Percentiles rank a stretch among this genome's conserved stretches.
phyloP scores from a whole-genome alignment of 2,797 vertebrate species.

The Numenius phaeopus region DNA sequence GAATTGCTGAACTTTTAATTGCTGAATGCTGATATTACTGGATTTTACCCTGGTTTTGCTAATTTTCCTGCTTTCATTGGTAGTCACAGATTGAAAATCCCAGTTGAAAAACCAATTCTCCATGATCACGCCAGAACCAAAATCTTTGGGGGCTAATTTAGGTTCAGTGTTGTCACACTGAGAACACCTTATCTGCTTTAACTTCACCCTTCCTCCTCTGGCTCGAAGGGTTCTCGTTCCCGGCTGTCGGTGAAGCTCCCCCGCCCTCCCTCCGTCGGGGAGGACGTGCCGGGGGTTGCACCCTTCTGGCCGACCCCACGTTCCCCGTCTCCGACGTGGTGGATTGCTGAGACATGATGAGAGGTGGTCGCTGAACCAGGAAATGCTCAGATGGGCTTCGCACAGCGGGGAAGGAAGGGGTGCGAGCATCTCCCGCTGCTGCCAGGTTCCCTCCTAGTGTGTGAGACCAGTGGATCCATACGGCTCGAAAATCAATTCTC shows the following conservation, averaged over 20 bases:
- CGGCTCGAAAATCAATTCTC: background rate
- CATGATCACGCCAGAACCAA: background rate
- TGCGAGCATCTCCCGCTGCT: background rate
- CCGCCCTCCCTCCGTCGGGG: rapidly evolving
- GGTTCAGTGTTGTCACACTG: background rate
- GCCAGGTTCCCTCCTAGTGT: background rate
- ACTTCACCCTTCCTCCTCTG: background rate
- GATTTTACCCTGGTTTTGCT: background rate
- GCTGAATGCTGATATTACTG: background rate
- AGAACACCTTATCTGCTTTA: background rate
- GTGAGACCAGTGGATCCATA: background rate
- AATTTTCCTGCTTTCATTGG: background rate
- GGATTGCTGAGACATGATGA: background rate
- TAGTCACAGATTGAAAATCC: background rate
- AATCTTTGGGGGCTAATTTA: background rate
- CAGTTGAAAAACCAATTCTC: background rate
- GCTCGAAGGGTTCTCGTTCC: background rate
- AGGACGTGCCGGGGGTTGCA: background rate
- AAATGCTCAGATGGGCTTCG: background rate
- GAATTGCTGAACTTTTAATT: background rate
- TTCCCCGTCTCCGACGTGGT: background rate
- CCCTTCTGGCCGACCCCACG: rapidly evolving
- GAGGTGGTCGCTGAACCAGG: background rate
- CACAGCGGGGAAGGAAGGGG: background rate
- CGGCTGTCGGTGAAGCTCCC: rapidly evolving